Evolutionary conservation across 2,888 invertebrate species (phyloP).

Genomic region (Drosophila pseudotakahashii): DNA sequence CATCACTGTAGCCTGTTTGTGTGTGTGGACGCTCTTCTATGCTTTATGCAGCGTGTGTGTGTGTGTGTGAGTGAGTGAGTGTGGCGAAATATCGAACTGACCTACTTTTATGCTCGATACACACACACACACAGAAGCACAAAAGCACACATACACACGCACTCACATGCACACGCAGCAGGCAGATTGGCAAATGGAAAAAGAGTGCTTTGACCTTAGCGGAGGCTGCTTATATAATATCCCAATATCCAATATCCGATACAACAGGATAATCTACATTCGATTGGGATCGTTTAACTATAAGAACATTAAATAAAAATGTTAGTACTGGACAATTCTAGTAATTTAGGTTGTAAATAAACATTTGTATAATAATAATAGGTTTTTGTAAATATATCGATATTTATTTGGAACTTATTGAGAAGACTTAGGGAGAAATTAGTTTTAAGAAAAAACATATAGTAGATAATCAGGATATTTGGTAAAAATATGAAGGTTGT

Average conservation of each 20-base stretch:
- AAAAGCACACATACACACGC: conserved; percentile 14
- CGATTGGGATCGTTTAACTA: neutral
- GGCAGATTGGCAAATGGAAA: conserved; percentile 49
- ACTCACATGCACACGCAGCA: neutral
- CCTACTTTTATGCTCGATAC: conserved; percentile 70
- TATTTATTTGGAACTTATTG: no score
- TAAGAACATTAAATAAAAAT: no score
- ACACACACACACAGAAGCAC: conserved; percentile 34
- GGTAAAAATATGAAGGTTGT: no score
- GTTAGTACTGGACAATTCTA: no score
- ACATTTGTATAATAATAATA: no score
- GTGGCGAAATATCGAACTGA: conserved; percentile 77
- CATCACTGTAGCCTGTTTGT: conserved; percentile 7
- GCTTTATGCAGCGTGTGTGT: conserved; percentile 37
- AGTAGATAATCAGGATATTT: no score
- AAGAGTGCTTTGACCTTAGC: conserved; percentile 77
- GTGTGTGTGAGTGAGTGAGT: conserved; percentile 49
- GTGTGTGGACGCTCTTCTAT: conserved; percentile 21
- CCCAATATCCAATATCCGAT: conserved; percentile 16
- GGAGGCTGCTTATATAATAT: conserved; percentile 69
- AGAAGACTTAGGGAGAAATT: no score
- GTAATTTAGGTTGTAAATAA: no score
- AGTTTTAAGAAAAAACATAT: no score
- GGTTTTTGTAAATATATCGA: no score
- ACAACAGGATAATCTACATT: neutral